These are phyloP conservation scores for Eudyptes chrysolophus DNA, from an alignment of 2,113 vertebrate species.

Conservation along the genomic window DNA sequence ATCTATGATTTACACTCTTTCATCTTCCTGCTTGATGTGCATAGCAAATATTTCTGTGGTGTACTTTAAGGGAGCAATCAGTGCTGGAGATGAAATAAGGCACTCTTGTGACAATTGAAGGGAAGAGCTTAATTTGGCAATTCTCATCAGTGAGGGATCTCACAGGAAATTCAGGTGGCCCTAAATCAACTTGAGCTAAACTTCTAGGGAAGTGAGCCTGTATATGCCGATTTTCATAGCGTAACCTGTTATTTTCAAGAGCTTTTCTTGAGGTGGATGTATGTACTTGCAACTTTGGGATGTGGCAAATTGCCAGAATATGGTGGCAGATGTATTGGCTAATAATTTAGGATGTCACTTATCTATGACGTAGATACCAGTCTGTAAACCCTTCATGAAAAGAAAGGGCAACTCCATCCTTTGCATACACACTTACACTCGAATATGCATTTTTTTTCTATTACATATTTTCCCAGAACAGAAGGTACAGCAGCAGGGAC, in stretches of 20 bases:
- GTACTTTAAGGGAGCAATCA: constrained; percentile 55
- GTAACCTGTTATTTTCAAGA: not conserved
- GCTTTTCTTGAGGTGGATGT: not conserved
- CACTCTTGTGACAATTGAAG: constrained; percentile 3
- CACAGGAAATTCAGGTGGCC: constrained; percentile 33
- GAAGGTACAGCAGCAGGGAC: not conserved
- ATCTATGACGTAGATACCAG: accelerated
- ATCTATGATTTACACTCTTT: constrained; percentile 16
- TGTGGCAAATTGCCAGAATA: not conserved
- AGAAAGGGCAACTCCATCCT: not conserved
- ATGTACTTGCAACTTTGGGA: accelerated
- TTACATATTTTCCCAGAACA: not conserved
- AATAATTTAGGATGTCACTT: not conserved
- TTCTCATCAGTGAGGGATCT: constrained; percentile 1
- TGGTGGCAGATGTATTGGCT: not conserved
- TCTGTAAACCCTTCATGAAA: not conserved
- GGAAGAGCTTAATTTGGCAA: constrained; percentile 33
- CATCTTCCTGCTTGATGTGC: constrained; percentile 13
- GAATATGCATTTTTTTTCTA: not conserved
- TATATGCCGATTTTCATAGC: not conserved
- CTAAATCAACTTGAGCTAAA: constrained; percentile 3
- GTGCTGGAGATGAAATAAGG: not conserved
- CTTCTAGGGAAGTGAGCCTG: not conserved
- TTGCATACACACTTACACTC: not conserved
- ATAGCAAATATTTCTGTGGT: constrained; percentile 39